These are phyloP conservation scores for Takifugu rubripes DNA, from an alignment of 2,797 vertebrate species.

Conservation along the genomic window DNA sequence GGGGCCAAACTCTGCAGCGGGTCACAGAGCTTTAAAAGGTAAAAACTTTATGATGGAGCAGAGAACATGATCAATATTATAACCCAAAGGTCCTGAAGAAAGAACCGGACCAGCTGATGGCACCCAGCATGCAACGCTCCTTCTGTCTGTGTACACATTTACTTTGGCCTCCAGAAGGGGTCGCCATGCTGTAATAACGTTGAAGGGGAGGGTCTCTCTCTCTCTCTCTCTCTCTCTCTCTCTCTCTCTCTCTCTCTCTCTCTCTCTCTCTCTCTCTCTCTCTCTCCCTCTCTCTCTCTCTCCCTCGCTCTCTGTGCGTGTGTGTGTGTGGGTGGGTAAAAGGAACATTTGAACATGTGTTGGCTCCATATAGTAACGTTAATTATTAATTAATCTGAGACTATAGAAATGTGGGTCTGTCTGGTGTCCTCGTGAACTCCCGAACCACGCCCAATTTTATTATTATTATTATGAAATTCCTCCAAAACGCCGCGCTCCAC, in stretches of 20 bases:
- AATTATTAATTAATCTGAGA: constrained; percentile 36
- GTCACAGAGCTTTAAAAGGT: background rate
- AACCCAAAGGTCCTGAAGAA: too few species aligned
- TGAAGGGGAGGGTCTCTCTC: constrained; percentile 37
- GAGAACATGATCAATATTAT: too few species aligned
- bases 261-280: constrained; percentile 5
- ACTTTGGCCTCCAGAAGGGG: constrained; percentile 82
- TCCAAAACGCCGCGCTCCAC: background rate
- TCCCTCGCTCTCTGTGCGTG: constrained; percentile 6
- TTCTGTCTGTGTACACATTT: constrained; percentile 42
- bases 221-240: constrained; percentile 3
- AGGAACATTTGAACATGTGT: constrained; percentile 20
- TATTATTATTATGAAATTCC: constrained; percentile 28
- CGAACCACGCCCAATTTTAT: constrained; percentile 50
- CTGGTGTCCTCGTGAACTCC: constrained; percentile 64
- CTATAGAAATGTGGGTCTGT: constrained; percentile 6
- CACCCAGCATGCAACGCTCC: background rate
- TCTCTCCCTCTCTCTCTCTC: constrained; percentile 20
- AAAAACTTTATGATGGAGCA: too few species aligned
- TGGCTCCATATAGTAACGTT: constrained; percentile 11
- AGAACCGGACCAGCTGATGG: too few species aligned
- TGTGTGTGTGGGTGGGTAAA: background rate
- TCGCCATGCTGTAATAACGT: constrained; percentile 82
- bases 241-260: constrained; percentile 22
- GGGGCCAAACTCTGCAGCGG: constrained; percentile 40